These are phyloP conservation scores for Anguilla pacifica DNA, from an alignment of 2,797 vertebrate genomes.

Conservation along the genomic window DNA sequence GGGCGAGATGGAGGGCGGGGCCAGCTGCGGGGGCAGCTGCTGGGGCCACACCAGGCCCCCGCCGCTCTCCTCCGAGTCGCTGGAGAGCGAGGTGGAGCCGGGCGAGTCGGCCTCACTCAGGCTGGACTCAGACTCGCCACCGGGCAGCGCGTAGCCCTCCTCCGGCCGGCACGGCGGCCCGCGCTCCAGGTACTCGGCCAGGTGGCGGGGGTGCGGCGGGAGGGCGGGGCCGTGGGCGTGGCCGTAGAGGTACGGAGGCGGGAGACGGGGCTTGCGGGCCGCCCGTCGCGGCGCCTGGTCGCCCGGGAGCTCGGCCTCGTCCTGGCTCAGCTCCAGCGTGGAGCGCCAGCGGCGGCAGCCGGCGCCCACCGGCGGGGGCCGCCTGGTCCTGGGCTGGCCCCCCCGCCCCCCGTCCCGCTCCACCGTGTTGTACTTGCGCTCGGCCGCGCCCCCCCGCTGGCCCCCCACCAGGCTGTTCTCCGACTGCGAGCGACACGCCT, in stretches of 20 bases:
- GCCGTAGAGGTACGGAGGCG: slow-evolving; percentile 48
- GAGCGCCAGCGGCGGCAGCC: slow-evolving; percentile 75
- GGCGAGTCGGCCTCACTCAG: slow-evolving; percentile 80
- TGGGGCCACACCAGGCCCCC: slow-evolving; percentile 85
- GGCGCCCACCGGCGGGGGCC: slow-evolving; percentile 51
- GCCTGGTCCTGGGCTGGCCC: slow-evolving; percentile 61
- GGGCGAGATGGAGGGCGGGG: slow-evolving; percentile 57
- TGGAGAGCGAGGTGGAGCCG: slow-evolving; percentile 78
- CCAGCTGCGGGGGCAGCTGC: slow-evolving; percentile 80
- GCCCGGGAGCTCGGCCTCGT: slow-evolving; percentile 61
- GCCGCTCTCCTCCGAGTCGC: slow-evolving; percentile 82
- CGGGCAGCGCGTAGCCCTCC: slow-evolving; percentile 54
- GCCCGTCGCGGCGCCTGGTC: slow-evolving; percentile 48
- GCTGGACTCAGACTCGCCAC: slow-evolving; percentile 80
- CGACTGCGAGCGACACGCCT: slow-evolving; percentile 79
- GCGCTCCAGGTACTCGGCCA: slow-evolving; percentile 57
- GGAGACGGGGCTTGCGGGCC: slow-evolving; percentile 52
- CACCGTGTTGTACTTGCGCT: slow-evolving; percentile 75
- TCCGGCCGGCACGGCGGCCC: slow-evolving; percentile 61
- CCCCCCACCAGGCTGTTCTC: slow-evolving; percentile 80
- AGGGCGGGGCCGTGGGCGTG: slow-evolving; percentile 42
- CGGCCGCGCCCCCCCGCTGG: slow-evolving; percentile 58
- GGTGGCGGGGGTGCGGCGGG: slow-evolving; percentile 53
- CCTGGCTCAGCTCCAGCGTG: slow-evolving; percentile 79
- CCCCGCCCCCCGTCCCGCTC: slow-evolving; percentile 69